Base-by-base conservation (phyloP, 1,140 invertebrate species). In the Papilio glaucus region DNA sequence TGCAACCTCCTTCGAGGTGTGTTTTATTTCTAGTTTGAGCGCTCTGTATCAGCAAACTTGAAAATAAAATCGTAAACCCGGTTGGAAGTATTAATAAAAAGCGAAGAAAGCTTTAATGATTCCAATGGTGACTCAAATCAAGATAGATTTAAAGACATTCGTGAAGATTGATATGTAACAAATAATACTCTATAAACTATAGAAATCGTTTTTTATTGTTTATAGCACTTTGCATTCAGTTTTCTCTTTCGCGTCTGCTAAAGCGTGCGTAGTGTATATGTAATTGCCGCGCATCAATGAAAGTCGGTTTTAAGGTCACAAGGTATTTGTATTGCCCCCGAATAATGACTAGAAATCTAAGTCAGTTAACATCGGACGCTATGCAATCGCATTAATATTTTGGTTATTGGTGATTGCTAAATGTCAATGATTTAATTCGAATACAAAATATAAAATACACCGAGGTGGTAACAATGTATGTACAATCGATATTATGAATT, bases 291-390 rank as follows among this genome's bases (percentile, higher is more conserved):
- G 63, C 65, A 62, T 69, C 72, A 75, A 79, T 72, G 76, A 85
- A 88, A 87, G 80, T 83, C 63, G 81, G 81, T 60, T 79, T 80
- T 77, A 84, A 88, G 82, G 83, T 80, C 84, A 76, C 9, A 6
- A 13, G 57, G 69, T 72, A 79, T 80, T 79, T 73, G 73, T 80
- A 80, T 78, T 80, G 72, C 74, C 53, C 67, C 62, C 60, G 75
- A 74, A 67, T 53, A 77, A 74, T 74, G 77, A 76, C 76, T 70
- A 62, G 65, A 67, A 74, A 74, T 63, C 69, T 70, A 67, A 60
- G 18, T 38, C 42, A 53, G 18, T 73, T 33, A 15, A 79, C 82
- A 77, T 71, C 42, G 76, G 77, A 76, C 45, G 74, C 77, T 73
- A 71, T 26, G 65, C 69, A 71, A 37, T 42, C 57, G 71, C 53